Percentiles rank a stretch among this genome's conserved stretches.
Conservation (phyloP, 1,140 invertebrate genomes). For the Drepana arcuata region DNA sequence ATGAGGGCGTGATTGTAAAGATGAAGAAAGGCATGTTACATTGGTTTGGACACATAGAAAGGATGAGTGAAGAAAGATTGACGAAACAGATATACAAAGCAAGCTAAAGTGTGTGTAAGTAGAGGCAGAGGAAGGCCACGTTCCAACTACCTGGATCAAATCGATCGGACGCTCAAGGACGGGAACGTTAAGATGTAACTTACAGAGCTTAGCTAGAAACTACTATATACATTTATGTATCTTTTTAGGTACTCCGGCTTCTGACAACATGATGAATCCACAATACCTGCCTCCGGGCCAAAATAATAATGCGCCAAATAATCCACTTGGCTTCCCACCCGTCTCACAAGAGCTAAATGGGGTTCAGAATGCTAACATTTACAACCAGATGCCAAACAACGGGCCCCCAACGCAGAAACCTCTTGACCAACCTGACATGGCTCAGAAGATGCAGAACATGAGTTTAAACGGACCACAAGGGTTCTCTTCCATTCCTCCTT, state of each 20-base stretch:
- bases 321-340: conserved; percentile 41
- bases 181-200: too few relatives aligned
- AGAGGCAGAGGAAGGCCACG: too few relatives aligned
- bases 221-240: too few relatives aligned
- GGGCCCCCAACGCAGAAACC: conserved; percentile 33
- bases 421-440: conserved; percentile 41
- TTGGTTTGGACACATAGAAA: too few relatives aligned
- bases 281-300: conserved; percentile 60
- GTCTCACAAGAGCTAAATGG: conserved; percentile 53
- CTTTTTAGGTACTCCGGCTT: conserved; percentile 37
- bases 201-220: too few relatives aligned
- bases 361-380: conserved; percentile 55
- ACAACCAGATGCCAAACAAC: conserved; percentile 39
- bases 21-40: too few relatives aligned
- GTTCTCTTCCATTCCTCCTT: conserved; percentile 29
- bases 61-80: too few relatives aligned
- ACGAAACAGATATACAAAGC: too few relatives aligned
- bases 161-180: too few relatives aligned
- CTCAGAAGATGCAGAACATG: conserved; percentile 63
- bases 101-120: too few relatives aligned
- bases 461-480: conserved; percentile 51
- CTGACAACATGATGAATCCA: conserved; percentile 58
- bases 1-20: too few relatives aligned
- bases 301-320: conserved; percentile 58
- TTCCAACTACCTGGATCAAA: too few relatives aligned